phyloP scores from a whole-genome alignment of 2,797 vertebrate genomes.

The Typhlichthys subterraneus region DNA sequence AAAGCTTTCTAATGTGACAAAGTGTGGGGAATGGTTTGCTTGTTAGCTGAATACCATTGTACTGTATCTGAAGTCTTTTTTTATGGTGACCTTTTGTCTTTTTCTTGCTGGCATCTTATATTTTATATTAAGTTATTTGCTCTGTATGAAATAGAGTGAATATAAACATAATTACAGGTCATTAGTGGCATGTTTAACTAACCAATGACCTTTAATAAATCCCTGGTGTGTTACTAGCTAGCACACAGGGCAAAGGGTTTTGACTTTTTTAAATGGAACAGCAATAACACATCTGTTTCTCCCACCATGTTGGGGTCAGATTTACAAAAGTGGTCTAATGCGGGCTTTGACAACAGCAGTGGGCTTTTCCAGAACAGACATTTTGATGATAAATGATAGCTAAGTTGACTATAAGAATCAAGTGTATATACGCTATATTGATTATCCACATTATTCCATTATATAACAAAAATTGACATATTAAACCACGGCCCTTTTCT shows the following conservation, averaged over 20 bases:
- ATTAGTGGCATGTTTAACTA: neutral
- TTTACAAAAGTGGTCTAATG: slow-evolving; percentile 1
- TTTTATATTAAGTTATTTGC: neutral
- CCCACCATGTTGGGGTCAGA: neutral
- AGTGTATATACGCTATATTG: too few relatives aligned
- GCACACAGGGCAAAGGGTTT: neutral
- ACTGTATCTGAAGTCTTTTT: too few relatives aligned
- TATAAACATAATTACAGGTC: neutral
- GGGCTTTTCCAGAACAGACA: neutral
- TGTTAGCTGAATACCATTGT: too few relatives aligned
- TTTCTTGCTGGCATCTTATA: neutral
- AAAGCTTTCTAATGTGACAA: neutral
- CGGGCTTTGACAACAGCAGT: neutral
- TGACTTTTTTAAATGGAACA: slow-evolving; percentile 7
- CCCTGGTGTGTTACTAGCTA: neutral
- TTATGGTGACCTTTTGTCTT: neutral
- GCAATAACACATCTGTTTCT: slow-evolving; percentile 6
- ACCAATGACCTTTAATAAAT: neutral
- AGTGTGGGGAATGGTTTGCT: too few relatives aligned
- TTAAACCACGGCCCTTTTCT: neutral
- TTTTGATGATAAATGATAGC: neutral
- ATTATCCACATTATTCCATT: neutral
- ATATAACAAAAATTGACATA: too few relatives aligned
- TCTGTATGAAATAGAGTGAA: neutral
- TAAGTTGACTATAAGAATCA: neutral